phyloP scores from a whole-genome alignment of 1,140 invertebrate species.

The Episyrphus balteatus region DNA sequence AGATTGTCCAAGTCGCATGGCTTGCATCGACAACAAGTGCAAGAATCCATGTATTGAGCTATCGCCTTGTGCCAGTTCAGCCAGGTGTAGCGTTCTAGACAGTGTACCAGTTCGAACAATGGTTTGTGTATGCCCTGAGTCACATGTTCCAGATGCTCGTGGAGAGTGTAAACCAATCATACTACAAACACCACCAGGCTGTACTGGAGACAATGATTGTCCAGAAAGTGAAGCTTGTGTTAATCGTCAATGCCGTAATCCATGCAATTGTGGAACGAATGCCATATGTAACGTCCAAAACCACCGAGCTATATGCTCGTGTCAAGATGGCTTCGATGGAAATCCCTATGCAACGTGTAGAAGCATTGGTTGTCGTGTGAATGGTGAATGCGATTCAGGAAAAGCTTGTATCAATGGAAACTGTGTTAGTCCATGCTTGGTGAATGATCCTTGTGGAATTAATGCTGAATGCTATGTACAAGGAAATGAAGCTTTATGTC shows the following conservation, averaged over 20 bases:
- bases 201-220: constrained; percentile 68
- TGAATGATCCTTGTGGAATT: constrained; percentile 65
- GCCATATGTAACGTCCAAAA: constrained; percentile 70
- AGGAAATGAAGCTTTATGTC: constrained; percentile 63
- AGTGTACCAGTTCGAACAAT: constrained; percentile 72
- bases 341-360: constrained; percentile 71
- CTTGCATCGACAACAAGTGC: constrained; percentile 69
- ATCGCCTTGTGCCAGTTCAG: constrained; percentile 56
- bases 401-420: constrained; percentile 74
- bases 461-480: constrained; percentile 74
- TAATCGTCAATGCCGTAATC: constrained; percentile 72
- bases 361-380: constrained; percentile 61
- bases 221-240: constrained; percentile 65
- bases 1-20: constrained; percentile 67
- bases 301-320: constrained; percentile 77
- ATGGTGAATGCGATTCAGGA: constrained; percentile 67
- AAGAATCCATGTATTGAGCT: constrained; percentile 65
- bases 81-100: constrained; percentile 66
- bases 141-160: constrained; percentile 63
- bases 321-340: constrained; percentile 68
- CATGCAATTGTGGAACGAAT: constrained; percentile 77
- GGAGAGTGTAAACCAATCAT: constrained; percentile 63
- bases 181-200: constrained; percentile 56
- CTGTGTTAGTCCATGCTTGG: constrained; percentile 72
- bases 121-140: constrained; percentile 73